Base-by-base conservation (phyloP, 2,797 vertebrate genomes). In the Champsocephalus esox region DNA sequence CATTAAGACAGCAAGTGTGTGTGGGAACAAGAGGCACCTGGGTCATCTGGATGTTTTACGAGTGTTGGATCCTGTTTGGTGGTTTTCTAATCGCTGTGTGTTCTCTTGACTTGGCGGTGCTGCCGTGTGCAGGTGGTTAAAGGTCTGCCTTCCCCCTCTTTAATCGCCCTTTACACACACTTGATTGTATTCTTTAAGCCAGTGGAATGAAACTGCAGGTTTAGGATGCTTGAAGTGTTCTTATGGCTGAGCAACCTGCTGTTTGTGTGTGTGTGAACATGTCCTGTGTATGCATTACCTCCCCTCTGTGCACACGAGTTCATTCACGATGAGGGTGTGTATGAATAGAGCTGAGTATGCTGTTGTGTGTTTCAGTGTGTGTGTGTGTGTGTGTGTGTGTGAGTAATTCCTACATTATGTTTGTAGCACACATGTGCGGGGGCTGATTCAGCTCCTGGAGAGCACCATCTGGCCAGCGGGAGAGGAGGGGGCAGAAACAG, bases 391-490 rank as follows among this genome's bases (percentile, higher is more conserved):
- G 24, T 24, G 24, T 24, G 24, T 24, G 24, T 24, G 24, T 24
- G 3, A 51, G 19, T 41, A n/a, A 64, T 34, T 38, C 41, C 46
- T 17, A 43, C 41, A 28, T 19, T 45, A 49, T 14, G 52, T 70
- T 75, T 79, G 77, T 76, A 34, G 45, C 49, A 64, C 70, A 80
- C 73, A 73, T 79, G 76, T 78, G 75, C 17, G 17, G 49, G 55
- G 71, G 74, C 75, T 95, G 90, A 93, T 87, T 76, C 61, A 75
- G 83, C 85, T 93, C 92, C 92, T 87, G 89, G 86, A 44, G 82
- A 92, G 90, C 88, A 92, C 92, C 94, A 94, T 92, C 92, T 94
- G 94, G 93, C 75, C 78, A 83, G 90, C 73, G 83, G 55, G 87
- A 68, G 70, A 68, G 63, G 77, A 57, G 49, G 78, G 86, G 88